A percentile compares a stretch with the other conserved stretches of the same genome.
These are phyloP conservation scores for Tethea ocularis DNA, from an alignment of 2,888 invertebrate genomes.

Conservation along the genomic window DNA sequence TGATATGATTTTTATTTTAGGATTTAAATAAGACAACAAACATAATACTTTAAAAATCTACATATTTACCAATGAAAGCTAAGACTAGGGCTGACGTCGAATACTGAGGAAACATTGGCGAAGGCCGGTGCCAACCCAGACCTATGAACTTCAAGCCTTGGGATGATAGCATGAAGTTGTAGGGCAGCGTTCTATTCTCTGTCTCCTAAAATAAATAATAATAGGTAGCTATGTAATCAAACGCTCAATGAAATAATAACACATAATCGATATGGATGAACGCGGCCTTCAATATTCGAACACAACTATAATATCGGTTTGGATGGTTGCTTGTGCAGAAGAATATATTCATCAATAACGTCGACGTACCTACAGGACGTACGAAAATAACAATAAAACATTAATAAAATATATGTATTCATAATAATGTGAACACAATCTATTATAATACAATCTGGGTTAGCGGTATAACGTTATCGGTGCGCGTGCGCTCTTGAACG, in stretches of 20 bases:
- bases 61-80: conserved; percentile 68
- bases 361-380: too few species aligned
- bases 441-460: background rate
- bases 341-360: too few species aligned
- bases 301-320: background rate
- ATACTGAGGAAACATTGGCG: conserved; percentile 44
- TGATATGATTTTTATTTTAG: background rate
- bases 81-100: conserved; percentile 54
- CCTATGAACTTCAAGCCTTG: conserved; percentile 75
- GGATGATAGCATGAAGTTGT: conserved; percentile 77
- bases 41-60: background rate
- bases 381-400: background rate
- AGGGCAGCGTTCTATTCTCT: conserved; percentile 43
- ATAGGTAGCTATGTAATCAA: too few species aligned
- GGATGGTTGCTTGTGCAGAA: background rate
- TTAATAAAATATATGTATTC: background rate
- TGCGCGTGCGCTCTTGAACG: background rate
- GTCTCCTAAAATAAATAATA: conserved; percentile 8
- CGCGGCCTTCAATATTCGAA: too few species aligned
- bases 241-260: too few species aligned
- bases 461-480: background rate
- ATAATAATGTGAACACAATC: background rate
- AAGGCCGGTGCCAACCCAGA: conserved; percentile 71
- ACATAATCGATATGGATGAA: too few species aligned
- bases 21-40: background rate